phyloP scores from a whole-genome alignment of 1,140 invertebrate species.

The Hycleus phaleratus region DNA sequence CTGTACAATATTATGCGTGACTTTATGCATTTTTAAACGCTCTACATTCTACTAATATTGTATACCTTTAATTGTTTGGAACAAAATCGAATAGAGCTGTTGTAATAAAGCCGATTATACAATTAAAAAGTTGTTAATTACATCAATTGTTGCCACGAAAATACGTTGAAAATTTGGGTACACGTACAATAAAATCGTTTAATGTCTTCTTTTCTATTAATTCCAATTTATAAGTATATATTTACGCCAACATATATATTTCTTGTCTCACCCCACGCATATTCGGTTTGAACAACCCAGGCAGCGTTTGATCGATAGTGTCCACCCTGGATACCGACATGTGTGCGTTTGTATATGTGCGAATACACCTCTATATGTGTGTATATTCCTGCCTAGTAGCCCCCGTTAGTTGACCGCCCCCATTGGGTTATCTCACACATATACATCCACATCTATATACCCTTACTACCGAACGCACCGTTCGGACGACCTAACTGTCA shows the following conservation, averaged over 20 bases:
- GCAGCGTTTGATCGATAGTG: conserved; percentile 33
- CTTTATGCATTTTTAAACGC: conserved; percentile 12
- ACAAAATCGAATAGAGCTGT: conserved; percentile 1
- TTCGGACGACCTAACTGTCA: conserved; percentile 18
- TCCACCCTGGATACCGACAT: conserved; percentile 28
- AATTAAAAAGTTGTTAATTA: too few relatives aligned
- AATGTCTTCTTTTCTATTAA: too few relatives aligned
- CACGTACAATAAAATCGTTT: too few relatives aligned
- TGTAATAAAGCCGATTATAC: background rate
- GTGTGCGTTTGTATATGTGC: too few relatives aligned
- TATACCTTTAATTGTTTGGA: conserved; percentile 9
- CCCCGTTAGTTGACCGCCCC: background rate
- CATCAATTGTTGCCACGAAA: too few relatives aligned
- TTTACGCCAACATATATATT: background rate
- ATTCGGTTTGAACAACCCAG: conserved; percentile 24
- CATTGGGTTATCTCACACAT: background rate
- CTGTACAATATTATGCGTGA: background rate
- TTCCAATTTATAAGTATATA: too few relatives aligned
- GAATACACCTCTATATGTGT: too few relatives aligned
- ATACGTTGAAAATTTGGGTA: too few relatives aligned
- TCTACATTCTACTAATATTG: conserved; percentile 6
- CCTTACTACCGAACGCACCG: background rate
- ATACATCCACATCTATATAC: background rate
- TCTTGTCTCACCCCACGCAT: conserved; percentile 18
- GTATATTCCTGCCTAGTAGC: too few relatives aligned